These are phyloP conservation scores for Balaenoptera acutorostrata DNA, from an alignment of 2,113 vertebrate genomes.

Conservation along the genomic window DNA sequence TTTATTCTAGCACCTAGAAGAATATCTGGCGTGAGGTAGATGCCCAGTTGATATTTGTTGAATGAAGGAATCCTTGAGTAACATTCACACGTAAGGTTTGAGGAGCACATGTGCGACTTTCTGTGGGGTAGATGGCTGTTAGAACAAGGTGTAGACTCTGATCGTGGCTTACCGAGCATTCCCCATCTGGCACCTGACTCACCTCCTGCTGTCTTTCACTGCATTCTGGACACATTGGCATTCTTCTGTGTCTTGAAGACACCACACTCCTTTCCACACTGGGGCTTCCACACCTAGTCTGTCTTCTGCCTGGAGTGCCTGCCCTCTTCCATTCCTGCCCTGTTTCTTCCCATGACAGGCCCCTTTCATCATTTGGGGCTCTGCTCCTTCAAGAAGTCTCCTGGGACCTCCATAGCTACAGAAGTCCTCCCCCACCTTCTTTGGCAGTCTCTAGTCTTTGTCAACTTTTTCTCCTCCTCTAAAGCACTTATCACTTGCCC, in stretches of 20 bases:
- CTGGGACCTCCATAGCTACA: rapidly evolving
- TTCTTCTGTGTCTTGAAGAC: background rate
- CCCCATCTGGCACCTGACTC: background rate
- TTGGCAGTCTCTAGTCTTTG: background rate
- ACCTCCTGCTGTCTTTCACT: background rate
- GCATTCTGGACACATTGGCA: background rate
- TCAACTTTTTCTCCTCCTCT: background rate
- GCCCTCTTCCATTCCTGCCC: background rate
- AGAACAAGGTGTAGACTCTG: background rate
- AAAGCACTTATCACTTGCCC: background rate
- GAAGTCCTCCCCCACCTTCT: background rate
- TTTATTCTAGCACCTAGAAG: background rate
- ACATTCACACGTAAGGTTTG: background rate
- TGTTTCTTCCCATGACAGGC: too few species aligned
- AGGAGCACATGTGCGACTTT: background rate
- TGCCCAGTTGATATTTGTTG: background rate
- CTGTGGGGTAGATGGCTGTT: rapidly evolving
- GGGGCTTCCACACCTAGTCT: background rate
- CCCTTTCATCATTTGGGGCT: background rate
- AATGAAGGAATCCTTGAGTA: background rate
- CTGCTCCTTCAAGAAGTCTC: background rate
- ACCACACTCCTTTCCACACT: too few species aligned
- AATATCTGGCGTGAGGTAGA: background rate
- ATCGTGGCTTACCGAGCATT: rapidly evolving
- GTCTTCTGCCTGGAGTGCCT: background rate